Conservation (phyloP, 2,888 invertebrate species). For the Apodemia hepburni region DNA sequence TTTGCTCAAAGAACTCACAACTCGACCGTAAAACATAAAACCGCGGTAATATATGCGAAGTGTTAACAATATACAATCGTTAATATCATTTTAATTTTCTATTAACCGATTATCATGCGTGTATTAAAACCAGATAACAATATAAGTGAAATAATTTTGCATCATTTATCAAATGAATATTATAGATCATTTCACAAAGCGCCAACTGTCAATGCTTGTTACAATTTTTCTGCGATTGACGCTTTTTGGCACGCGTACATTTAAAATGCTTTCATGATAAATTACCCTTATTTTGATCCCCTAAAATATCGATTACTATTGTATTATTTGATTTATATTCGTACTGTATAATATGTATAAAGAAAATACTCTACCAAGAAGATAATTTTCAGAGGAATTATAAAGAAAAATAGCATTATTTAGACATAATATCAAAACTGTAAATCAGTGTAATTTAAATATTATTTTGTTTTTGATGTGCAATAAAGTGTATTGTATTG, state of each 20-base stretch:
- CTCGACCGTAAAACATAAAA: neutral
- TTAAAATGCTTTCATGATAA: constrained; percentile 62
- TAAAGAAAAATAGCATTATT: no score
- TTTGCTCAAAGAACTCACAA: neutral
- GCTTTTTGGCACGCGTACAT: constrained; percentile 60
- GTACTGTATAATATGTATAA: constrained; percentile 38
- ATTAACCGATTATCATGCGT: constrained; percentile 54
- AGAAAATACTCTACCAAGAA: constrained; percentile 35
- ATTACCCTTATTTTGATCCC: constrained; percentile 61
- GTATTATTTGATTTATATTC: constrained; percentile 67
- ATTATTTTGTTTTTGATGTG: no score
- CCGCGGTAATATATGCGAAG: constrained; percentile 4
- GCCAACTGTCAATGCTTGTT: constrained; percentile 54
- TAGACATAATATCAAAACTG: no score
- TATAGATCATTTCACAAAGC: constrained; percentile 64
- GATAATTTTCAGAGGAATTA: no score
- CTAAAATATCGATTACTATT: constrained; percentile 57
- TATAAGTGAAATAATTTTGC: constrained; percentile 31
- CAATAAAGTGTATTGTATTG: no score
- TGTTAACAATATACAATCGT: constrained; percentile 42
- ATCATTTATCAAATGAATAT: constrained; percentile 39
- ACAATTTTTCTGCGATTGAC: constrained; percentile 53
- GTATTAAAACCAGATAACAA: constrained; percentile 38
- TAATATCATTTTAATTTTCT: constrained; percentile 63
- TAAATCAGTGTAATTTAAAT: no score